Conservation (phyloP, 2,797 vertebrate species). For the Pelobates cultripes region DNA sequence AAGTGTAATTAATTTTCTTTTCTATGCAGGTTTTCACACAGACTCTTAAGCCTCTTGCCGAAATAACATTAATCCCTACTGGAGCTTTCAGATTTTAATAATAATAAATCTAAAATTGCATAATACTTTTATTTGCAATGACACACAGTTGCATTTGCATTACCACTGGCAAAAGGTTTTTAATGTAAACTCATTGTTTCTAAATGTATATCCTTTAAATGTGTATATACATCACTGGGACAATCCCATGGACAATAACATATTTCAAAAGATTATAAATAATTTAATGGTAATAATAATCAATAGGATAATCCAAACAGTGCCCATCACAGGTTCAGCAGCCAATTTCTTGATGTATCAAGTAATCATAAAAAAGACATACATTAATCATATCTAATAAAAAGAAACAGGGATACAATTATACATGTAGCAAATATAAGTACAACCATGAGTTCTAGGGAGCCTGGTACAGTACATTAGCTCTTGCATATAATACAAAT, state of each 20-base stretch:
- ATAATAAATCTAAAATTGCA: no score
- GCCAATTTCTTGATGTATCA: background rate
- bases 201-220: no score
- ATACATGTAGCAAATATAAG: background rate
- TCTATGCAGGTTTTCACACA: no score
- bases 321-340: background rate
- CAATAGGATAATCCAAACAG: background rate
- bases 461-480: background rate
- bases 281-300: background rate
- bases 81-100: no score
- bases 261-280: background rate
- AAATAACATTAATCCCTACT: no score
- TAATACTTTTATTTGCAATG: no score
- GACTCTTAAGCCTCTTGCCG: no score
- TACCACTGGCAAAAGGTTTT: no score
- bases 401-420: background rate
- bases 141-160: no score
- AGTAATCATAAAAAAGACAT: background rate
- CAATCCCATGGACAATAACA: background rate
- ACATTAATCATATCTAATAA: background rate
- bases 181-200: no score
- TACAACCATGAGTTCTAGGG: background rate
- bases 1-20: no score
- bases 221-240: no score
- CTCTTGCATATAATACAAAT: background rate